phyloP scores from a whole-genome alignment of 2,113 vertebrate genomes.

The Sapajus apella region DNA sequence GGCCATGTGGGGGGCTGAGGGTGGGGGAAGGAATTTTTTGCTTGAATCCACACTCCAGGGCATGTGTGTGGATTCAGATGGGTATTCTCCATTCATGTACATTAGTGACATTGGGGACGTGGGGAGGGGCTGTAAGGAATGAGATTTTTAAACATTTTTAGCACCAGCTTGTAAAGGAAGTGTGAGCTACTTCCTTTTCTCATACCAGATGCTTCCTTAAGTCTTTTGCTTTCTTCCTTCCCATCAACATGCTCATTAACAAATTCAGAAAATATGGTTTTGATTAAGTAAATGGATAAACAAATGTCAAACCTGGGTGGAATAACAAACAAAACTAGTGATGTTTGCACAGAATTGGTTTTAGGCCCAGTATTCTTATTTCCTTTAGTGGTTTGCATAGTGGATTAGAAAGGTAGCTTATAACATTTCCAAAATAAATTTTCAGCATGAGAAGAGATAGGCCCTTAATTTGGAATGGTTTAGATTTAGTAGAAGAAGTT shows the following conservation, averaged over 20 bases:
- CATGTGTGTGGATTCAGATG: not conserved
- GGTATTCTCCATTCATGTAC: not conserved
- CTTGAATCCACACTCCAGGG: too few relatives aligned
- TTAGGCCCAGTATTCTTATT: not conserved
- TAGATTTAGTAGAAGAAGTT: slow-evolving; percentile 25
- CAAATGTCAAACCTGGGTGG: not conserved
- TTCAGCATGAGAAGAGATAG: slow-evolving; percentile 8
- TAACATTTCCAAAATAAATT: slow-evolving; percentile 30
- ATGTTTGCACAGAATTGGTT: slow-evolving; percentile 25
- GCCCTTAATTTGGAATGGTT: not conserved
- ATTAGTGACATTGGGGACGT: too few relatives aligned
- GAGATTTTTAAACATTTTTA: not conserved
- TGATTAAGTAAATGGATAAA: not conserved
- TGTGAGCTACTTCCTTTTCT: not conserved
- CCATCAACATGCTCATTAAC: not conserved
- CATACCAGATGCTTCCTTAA: not conserved
- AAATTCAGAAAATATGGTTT: not conserved
- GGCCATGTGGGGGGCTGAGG: too few relatives aligned
- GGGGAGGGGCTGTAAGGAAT: not conserved
- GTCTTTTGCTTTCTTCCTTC: not conserved
- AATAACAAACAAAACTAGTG: not conserved
- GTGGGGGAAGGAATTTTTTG: too few relatives aligned
- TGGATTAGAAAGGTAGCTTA: not conserved
- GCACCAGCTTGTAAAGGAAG: not conserved
- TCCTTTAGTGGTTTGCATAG: not conserved